These are phyloP conservation scores for Muscina levida DNA, from an alignment of 2,888 invertebrate species.

Conservation along the genomic window DNA sequence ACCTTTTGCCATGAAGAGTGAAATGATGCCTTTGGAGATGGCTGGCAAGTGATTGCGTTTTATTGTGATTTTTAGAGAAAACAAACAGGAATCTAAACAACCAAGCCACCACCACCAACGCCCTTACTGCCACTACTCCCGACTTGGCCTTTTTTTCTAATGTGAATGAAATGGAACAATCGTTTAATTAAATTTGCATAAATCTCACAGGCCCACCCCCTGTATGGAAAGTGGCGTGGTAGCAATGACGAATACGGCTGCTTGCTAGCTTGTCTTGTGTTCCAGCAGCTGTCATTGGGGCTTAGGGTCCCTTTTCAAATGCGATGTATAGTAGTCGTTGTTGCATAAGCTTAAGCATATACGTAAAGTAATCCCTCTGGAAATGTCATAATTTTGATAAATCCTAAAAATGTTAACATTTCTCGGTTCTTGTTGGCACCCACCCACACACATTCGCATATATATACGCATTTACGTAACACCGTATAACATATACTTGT, in stretches of 20 bases:
- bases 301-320: slow-evolving; percentile 37
- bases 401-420: slow-evolving; percentile 32
- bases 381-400: slow-evolving; percentile 45
- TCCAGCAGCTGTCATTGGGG: slow-evolving; percentile 53
- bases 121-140: too few species aligned
- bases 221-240: neutral
- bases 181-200: slow-evolving; percentile 45
- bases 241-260: neutral
- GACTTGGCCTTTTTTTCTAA: too few species aligned
- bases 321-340: neutral
- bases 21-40: slow-evolving; percentile 1
- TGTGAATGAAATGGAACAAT: neutral
- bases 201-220: slow-evolving; percentile 15
- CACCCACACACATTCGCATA: neutral
- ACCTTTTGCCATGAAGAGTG: neutral
- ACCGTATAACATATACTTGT: slow-evolving; percentile 3
- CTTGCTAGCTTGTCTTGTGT: slow-evolving; percentile 15
- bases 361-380: slow-evolving; percentile 15
- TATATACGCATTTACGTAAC: neutral
- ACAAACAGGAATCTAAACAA: neutral
- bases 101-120: too few species aligned
- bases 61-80: slow-evolving; percentile 16
- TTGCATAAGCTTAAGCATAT: slow-evolving; percentile 6
- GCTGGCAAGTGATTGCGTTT: slow-evolving; percentile 1
- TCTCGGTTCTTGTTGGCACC: neutral